Evolutionary conservation across 2,113 vertebrate genomes (phyloP).

Genomic region (Nothoprocta perdicaria): DNA sequence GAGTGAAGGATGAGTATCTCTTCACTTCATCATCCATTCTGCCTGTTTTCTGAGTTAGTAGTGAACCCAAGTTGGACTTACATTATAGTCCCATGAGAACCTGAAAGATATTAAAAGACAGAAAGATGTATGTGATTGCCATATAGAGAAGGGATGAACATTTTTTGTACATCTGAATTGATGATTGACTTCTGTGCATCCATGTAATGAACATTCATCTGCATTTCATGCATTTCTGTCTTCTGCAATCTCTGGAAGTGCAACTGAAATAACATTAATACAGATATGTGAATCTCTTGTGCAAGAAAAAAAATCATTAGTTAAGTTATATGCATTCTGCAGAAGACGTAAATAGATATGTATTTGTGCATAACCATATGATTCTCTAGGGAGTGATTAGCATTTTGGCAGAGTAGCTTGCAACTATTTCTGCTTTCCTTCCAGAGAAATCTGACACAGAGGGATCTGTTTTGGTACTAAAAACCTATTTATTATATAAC

Average conservation of each 20-base stretch:
- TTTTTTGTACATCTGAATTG: constrained; percentile 1
- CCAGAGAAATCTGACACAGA: constrained; percentile 54
- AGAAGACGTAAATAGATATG: constrained; percentile 37
- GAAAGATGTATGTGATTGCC: not conserved
- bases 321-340: not conserved
- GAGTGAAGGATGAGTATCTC: constrained; percentile 3
- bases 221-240: not conserved
- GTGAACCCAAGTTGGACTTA: not conserved
- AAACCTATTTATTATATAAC: not conserved
- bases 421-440: constrained; percentile 48
- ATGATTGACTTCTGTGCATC: not conserved
- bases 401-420: constrained; percentile 53
- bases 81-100: not conserved
- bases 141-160: not conserved
- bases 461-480: constrained; percentile 47
- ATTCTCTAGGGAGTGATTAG: constrained; percentile 59
- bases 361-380: constrained; percentile 13
- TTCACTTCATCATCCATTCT: constrained; percentile 12
- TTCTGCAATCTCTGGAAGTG: constrained; percentile 4
- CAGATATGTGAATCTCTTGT: not conserved
- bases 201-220: not conserved
- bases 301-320: not conserved
- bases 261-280: constrained; percentile 9
- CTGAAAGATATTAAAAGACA: not conserved
- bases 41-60: not conserved